Conservation (phyloP, 2,113 vertebrate species). For the Notechis scutatus region DNA sequence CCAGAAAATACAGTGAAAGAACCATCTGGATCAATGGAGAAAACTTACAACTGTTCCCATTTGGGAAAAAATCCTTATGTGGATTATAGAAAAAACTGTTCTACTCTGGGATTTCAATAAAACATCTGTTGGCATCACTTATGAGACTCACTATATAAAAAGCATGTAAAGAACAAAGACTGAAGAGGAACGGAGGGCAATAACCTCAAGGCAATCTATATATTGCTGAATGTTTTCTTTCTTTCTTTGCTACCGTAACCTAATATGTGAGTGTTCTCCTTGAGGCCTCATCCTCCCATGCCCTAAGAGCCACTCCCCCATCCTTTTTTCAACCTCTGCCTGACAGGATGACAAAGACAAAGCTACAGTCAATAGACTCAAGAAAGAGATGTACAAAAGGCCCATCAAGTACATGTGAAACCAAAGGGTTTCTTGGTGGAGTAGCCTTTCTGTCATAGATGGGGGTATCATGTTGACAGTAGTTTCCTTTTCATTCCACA, state of each 20-base stretch:
- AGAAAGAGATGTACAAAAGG: constrained; percentile 31
- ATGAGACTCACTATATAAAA: constrained; percentile 12
- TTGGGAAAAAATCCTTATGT: neutral
- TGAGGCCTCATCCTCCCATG: constrained; percentile 32
- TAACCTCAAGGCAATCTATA: constrained; percentile 20
- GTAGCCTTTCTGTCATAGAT: neutral
- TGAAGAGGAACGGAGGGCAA: constrained; percentile 7
- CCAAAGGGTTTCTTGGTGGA: neutral
- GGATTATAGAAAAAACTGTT: constrained; percentile 4
- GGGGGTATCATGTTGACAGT: neutral
- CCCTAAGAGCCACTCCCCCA: constrained; percentile 30
- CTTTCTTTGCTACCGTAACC: neutral
- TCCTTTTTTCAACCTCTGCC: constrained; percentile 28
- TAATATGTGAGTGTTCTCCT: constrained; percentile 17
- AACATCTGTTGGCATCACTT: constrained; percentile 13
- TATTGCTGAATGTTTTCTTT: neutral
- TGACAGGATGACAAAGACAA: constrained; percentile 62
- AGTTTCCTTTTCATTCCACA: neutral
- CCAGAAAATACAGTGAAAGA: neutral
- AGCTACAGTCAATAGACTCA: constrained; percentile 49
- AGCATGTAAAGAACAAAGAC: constrained; percentile 12
- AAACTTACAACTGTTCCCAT: neutral
- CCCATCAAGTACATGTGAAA: neutral
- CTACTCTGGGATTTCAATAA: neutral
- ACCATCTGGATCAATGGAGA: neutral